Evolutionary conservation across 2,113 vertebrate species (phyloP).

Genomic region (Sinocyclocheilus anshuiensis): DNA sequence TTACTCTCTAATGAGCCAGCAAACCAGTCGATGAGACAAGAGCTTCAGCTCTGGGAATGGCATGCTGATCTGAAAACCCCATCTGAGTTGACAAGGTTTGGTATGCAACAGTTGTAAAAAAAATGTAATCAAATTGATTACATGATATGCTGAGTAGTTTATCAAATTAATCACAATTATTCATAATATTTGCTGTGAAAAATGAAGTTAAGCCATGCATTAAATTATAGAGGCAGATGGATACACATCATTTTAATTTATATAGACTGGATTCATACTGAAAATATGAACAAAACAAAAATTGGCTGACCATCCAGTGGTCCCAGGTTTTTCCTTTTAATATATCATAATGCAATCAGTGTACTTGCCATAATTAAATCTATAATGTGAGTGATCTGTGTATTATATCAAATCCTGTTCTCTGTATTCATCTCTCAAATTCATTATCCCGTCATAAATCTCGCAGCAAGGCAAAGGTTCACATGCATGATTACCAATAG

Average conservation of each 20-base stretch:
- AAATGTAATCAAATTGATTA: background rate
- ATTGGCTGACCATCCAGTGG: background rate
- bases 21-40: slow-evolving; percentile 16
- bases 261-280: background rate
- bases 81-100: background rate
- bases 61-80: background rate
- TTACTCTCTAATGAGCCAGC: slow-evolving; percentile 30
- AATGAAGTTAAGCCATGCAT: background rate
- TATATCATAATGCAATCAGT: slow-evolving; percentile 23
- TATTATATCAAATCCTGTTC: background rate
- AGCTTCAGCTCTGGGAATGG: background rate
- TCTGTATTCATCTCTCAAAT: slow-evolving; percentile 3
- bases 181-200: background rate
- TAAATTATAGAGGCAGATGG: background rate
- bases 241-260: background rate
- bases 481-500: slow-evolving; percentile 13
- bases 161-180: background rate
- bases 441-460: background rate
- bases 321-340: background rate
- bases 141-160: background rate
- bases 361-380: slow-evolving; percentile 13
- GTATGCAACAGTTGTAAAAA: background rate
- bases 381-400: slow-evolving; percentile 35
- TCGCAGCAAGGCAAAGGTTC: slow-evolving; percentile 25
- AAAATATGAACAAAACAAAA: background rate